phyloP scores from a whole-genome alignment of 2,888 invertebrate species.

The Automeris io region DNA sequence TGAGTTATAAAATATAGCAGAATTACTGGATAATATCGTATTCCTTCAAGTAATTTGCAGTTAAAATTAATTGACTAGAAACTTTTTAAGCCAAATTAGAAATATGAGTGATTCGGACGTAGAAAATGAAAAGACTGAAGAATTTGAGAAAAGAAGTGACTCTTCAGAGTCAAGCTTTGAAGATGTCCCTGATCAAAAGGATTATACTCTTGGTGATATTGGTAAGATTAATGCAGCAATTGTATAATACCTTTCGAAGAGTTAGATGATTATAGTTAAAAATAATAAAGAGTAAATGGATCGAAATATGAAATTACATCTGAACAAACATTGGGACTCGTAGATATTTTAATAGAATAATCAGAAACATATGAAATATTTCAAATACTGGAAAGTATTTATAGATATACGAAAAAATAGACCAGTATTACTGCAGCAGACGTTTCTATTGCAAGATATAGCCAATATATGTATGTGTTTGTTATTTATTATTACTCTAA shows the following conservation, averaged over 20 bases:
- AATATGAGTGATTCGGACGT: constrained; percentile 36
- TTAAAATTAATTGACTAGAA: not conserved
- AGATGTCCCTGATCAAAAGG: constrained; percentile 23
- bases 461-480: not conserved
- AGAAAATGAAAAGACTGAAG: constrained; percentile 26
- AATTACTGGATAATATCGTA: no score
- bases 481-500: no score
- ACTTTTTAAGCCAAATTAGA: not conserved
- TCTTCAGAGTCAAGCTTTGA: constrained; percentile 50
- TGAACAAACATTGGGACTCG: no score
- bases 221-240: no score
- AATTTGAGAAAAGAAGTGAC: constrained; percentile 21
- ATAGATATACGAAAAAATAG: not conserved
- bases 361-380: no score
- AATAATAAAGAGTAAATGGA: no score
- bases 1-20: not conserved
- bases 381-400: not conserved
- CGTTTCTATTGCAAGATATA: constrained; percentile 7
- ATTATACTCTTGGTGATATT: constrained; percentile 10
- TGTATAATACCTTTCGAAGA: no score
- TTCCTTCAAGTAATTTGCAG: not conserved
- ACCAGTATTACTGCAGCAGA: not conserved
- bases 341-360: no score
- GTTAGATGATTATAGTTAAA: no score
- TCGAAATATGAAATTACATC: no score